These are phyloP conservation scores for Limanda limanda DNA, from an alignment of 2,113 vertebrate genomes.

Conservation along the genomic window DNA sequence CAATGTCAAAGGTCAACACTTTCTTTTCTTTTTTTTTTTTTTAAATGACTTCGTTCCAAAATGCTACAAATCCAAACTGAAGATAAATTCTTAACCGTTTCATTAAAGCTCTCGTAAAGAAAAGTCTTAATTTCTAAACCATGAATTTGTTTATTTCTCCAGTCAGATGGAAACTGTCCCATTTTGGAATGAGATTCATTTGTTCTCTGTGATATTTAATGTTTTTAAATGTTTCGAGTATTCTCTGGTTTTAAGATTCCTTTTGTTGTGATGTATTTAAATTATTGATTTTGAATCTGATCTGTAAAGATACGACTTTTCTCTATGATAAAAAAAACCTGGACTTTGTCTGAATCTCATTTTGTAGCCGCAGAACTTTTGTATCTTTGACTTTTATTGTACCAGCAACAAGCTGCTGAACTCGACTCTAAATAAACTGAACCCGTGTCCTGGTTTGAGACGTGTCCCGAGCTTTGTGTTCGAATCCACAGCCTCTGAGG, in stretches of 20 bases:
- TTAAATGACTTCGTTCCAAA: constrained; percentile 7
- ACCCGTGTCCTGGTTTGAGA: not conserved
- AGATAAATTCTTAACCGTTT: not conserved
- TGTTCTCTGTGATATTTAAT: constrained; percentile 15
- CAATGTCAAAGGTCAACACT: constrained; percentile 43
- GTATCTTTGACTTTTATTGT: not conserved
- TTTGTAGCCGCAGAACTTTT: constrained; percentile 1
- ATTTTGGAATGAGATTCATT: not conserved
- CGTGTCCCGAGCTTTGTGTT: not conserved
- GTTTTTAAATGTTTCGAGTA: constrained; percentile 11
- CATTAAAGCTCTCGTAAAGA: not conserved
- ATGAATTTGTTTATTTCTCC: not conserved
- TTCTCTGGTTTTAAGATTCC: not conserved
- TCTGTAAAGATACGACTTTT: not conserved
- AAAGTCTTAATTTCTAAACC: not conserved
- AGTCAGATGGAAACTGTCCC: not conserved
- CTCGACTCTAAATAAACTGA: not conserved
- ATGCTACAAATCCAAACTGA: not conserved
- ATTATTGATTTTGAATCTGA: constrained; percentile 27
- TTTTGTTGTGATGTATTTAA: constrained; percentile 43
- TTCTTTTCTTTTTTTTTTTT: not conserved
- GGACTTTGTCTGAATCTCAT: not conserved
- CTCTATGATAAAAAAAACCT: not conserved
- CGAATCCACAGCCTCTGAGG: constrained; percentile 13
- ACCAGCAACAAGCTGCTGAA: not conserved